Conservation (phyloP, 53 echinoderm and acorn worm genomes). For the Apostichopus leukothele region DNA sequence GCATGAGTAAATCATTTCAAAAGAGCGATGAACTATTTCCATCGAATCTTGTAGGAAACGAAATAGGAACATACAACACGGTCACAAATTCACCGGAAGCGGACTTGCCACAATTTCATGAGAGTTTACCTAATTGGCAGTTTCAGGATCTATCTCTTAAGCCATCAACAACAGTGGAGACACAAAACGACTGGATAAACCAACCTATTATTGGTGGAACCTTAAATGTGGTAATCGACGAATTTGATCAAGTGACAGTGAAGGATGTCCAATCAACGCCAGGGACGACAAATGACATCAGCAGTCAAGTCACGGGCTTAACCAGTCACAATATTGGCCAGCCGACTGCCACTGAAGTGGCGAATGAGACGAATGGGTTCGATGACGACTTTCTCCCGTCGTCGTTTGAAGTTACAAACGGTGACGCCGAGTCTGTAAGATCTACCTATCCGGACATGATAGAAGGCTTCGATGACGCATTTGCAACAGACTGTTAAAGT, state of each 20-base stretch:
- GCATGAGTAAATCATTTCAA: constrained; percentile 5
- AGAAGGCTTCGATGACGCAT: constrained; percentile 4
- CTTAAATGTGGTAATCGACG: constrained; percentile 14
- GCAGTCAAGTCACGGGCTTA: constrained; percentile 14
- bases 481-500: background rate
- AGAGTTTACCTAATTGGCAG: too few species aligned
- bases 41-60: too few species aligned
- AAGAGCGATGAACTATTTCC: background rate
- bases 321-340: background rate
- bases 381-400: background rate
- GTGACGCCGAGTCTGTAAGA: background rate
- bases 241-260: background rate
- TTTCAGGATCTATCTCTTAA: too few species aligned
- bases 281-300: constrained; percentile 13
- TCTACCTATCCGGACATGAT: background rate
- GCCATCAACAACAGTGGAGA: too few species aligned
- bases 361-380: background rate
- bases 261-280: background rate
- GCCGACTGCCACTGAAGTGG: background rate
- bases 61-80: too few species aligned
- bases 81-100: too few species aligned
- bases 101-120: too few species aligned
- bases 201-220: background rate
- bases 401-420: background rate
- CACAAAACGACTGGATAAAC: background rate